phyloP scores from a whole-genome alignment of 1,140 invertebrate species.

The Riptortus pedestris region DNA sequence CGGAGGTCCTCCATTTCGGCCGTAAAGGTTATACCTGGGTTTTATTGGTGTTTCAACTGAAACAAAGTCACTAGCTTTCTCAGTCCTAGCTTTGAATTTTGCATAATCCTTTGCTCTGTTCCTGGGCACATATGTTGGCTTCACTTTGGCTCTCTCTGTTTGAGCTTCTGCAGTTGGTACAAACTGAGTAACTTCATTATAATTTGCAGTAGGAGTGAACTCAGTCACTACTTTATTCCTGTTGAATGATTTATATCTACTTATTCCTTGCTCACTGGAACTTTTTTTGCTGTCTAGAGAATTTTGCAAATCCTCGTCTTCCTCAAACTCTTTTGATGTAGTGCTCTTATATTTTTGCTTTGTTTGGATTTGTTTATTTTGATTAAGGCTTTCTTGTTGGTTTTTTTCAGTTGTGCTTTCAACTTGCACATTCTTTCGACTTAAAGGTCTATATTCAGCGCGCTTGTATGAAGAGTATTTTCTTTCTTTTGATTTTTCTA shows the following conservation, averaged over 20 bases:
- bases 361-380: too few relatives aligned
- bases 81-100: slow-evolving; percentile 8
- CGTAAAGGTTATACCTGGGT: not conserved
- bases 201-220: too few relatives aligned
- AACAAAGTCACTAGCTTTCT: not conserved
- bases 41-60: not conserved
- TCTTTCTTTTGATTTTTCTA: not conserved
- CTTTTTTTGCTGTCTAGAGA: too few relatives aligned
- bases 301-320: too few relatives aligned
- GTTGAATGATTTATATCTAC: not conserved
- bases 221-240: not conserved
- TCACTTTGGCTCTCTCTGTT: not conserved
- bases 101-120: not conserved
- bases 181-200: too few relatives aligned
- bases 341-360: too few relatives aligned
- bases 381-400: too few relatives aligned
- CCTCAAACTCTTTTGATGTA: too few relatives aligned
- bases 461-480: not conserved
- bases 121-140: not conserved
- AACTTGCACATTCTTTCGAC: too few relatives aligned
- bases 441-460: too few relatives aligned
- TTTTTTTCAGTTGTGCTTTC: too few relatives aligned
- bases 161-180: not conserved
- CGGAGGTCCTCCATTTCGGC: not conserved
- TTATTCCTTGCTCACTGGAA: not conserved